phyloP scores from a whole-genome alignment of 2,888 invertebrate genomes.

The Conomelus anceps region DNA sequence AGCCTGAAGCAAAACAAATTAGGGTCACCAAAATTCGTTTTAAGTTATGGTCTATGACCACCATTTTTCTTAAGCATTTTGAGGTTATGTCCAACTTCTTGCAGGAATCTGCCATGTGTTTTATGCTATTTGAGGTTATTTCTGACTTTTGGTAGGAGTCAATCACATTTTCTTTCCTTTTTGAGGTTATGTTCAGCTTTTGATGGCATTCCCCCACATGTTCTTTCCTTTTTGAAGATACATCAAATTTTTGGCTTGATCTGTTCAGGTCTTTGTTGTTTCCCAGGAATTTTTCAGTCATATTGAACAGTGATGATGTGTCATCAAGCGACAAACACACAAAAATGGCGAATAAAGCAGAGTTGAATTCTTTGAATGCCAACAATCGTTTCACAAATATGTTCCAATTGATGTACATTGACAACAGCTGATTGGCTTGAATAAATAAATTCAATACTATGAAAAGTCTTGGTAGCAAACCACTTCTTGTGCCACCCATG shows the following conservation, averaged over 20 bases:
- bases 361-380: neutral
- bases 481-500: neutral
- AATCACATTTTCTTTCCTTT: neutral
- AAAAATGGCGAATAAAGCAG: neutral
- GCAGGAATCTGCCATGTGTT: neutral
- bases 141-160: neutral
- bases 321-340: neutral
- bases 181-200: neutral
- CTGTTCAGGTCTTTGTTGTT: neutral
- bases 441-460: neutral
- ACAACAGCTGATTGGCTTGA: neutral
- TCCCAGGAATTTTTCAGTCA: neutral
- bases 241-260: too few species aligned
- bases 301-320: neutral
- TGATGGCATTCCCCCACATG: neutral
- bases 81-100: neutral
- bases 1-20: neutral
- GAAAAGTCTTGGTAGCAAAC: neutral
- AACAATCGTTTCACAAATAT: neutral
- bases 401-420: neutral
- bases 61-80: neutral
- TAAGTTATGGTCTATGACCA: neutral
- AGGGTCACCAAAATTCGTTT: neutral
- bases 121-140: neutral
- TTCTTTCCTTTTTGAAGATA: neutral